Percentiles rank a stretch among this genome's conserved stretches.
These are phyloP conservation scores for Athene cunicularia DNA, from an alignment of 2,113 vertebrate genomes.

Conservation along the genomic window DNA sequence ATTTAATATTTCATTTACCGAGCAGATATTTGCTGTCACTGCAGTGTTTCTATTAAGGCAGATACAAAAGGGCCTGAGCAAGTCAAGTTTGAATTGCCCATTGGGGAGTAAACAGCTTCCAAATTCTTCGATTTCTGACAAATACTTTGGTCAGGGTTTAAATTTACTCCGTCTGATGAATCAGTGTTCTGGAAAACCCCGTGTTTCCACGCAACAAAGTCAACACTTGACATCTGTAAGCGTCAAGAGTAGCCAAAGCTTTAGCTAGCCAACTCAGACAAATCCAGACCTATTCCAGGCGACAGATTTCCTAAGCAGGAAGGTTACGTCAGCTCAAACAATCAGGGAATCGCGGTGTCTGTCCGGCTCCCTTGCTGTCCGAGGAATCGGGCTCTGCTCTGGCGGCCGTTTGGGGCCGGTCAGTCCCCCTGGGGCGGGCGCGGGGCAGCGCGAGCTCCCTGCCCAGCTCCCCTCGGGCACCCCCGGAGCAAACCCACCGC, in stretches of 20 bases:
- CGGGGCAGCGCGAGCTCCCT: neutral
- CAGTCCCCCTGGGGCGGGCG: too few species aligned
- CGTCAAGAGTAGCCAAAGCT: neutral
- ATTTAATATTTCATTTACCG: neutral
- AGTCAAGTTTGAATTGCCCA: constrained; percentile 69
- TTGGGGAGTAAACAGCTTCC: constrained; percentile 54
- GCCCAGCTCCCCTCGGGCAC: neutral
- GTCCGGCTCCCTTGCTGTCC: neutral
- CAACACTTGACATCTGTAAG: neutral
- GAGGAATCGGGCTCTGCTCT: neutral
- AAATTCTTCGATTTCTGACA: constrained; percentile 6
- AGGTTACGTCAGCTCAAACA: neutral
- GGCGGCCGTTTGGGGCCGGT: neutral
- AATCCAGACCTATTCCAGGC: neutral
- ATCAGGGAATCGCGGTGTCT: neutral
- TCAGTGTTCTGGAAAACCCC: neutral
- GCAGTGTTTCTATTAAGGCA: constrained; percentile 41
- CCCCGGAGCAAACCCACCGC: neutral
- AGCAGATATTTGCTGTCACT: neutral
- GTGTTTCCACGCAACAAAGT: neutral
- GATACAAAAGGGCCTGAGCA: constrained; percentile 62
- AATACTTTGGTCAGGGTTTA: neutral
- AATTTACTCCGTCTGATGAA: neutral
- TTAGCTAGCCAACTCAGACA: neutral
- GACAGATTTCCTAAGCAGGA: neutral